Base-by-base conservation (phyloP, 2,797 vertebrate genomes). In the Ammospiza maritima region DNA sequence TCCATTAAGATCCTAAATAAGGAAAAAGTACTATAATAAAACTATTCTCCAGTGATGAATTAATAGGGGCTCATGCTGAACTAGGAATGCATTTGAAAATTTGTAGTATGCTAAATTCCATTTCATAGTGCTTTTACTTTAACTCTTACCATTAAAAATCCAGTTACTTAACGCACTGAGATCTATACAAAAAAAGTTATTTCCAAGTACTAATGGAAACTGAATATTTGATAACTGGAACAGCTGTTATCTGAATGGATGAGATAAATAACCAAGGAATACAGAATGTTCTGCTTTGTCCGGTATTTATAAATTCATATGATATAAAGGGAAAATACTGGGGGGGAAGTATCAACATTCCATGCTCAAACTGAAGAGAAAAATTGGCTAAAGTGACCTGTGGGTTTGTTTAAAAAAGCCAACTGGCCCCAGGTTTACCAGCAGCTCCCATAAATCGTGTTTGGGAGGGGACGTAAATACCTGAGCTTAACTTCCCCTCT, bases 91-190 rank as follows among this genome's bases (percentile, higher is more conserved):
- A 77, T 74, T 89, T 94, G 62, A 71, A 84, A 79, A 90, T 34
- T 32, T 67, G 78, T 27, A 77, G 54, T 19, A 75, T 69, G 66
- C 56, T 91, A 53, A 76, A 84, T 76, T 86, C 54, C 27, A 50
- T 84, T 94, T 95, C 76, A 86, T 72, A 95, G 80, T 47, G 80
- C 82, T 95, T 89, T 85, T 70, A 79, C 61, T 82, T 88, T 58
- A 86, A 92, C 56, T 76, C 62, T 71, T 67, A 88, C 53, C 32
- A 84, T 66, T 81, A 95, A 95, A 92, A 77, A 70, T n/a, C 50
- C 62, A 58, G 81, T 86, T 89, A 92, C 50, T 90, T 79, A 87
- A 88, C 3, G 3, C 72, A 89, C 38, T 2, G 2, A 89, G 70
- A 92, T 80, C 81, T 62, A 47, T 17, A 65, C 7, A n/a, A 77